phyloP scores from a whole-genome alignment of 2,113 vertebrate genomes.

The Prolemur simus region DNA sequence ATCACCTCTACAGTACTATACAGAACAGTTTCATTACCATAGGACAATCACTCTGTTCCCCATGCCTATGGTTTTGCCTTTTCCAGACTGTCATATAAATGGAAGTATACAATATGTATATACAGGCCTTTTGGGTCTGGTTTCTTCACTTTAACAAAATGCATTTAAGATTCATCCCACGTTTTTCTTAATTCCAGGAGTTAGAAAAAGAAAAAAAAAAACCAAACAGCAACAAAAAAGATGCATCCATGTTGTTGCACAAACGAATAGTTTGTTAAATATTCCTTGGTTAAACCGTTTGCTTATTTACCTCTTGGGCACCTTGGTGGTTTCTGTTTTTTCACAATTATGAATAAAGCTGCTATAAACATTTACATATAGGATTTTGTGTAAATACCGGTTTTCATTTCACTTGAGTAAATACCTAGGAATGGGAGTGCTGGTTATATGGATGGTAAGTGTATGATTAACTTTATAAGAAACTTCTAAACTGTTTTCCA shows the following conservation, averaged over 20 bases:
- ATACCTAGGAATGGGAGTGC: background rate
- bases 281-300: background rate
- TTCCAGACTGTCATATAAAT: background rate
- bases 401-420: background rate
- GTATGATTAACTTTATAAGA: background rate
- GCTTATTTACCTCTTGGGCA: background rate
- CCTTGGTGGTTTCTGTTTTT: background rate
- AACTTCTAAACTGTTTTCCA: background rate
- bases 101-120: background rate
- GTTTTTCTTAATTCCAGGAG: background rate
- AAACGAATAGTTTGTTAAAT: background rate
- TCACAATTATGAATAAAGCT: background rate
- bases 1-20: background rate
- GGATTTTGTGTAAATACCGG: background rate
- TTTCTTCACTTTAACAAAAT: background rate
- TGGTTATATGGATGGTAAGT: background rate
- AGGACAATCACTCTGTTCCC: background rate
- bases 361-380: background rate
- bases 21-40: background rate
- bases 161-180: background rate
- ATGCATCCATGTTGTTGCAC: background rate
- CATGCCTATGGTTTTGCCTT: conserved; percentile 1
- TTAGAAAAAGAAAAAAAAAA: background rate
- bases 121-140: background rate
- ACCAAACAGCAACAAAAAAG: background rate